phyloP scores from a whole-genome alignment of 1,140 invertebrate genomes.

The Meteorus sp. region DNA sequence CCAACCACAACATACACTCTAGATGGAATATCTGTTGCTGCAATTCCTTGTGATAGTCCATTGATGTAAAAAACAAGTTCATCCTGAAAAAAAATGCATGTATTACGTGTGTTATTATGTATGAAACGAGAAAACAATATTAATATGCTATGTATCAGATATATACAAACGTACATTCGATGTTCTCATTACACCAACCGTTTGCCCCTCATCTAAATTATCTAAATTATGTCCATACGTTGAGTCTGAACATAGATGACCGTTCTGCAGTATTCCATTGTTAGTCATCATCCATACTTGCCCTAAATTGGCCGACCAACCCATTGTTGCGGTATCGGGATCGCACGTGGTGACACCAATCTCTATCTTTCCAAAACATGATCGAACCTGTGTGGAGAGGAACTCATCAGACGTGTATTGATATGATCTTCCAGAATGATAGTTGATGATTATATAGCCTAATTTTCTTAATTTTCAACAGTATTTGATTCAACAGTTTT shows the following conservation, averaged over 20 bases:
- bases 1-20: conserved; percentile 85
- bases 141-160: conserved; percentile 5
- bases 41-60: conserved; percentile 84
- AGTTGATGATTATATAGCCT: background rate
- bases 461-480: too few relatives aligned
- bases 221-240: conserved; percentile 84
- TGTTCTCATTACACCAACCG: conserved; percentile 80
- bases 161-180: conserved; percentile 63
- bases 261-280: conserved; percentile 82
- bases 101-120: background rate
- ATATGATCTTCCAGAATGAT: too few relatives aligned
- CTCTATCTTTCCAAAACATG: conserved; percentile 91
- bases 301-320: conserved; percentile 80
- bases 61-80: conserved; percentile 90
- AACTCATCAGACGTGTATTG: too few relatives aligned
- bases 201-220: conserved; percentile 80
- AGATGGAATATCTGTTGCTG: conserved; percentile 74
- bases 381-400: conserved; percentile 66
- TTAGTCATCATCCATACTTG: conserved; percentile 90
- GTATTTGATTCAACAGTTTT: too few relatives aligned
- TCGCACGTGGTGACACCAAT: conserved; percentile 87
- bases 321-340: conserved; percentile 78
- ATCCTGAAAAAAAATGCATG: conserved; percentile 59
- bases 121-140: conserved; percentile 16
- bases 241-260: conserved; percentile 72